Conservation (phyloP, 2,888 invertebrate species). For the Oeneis ivallda region DNA sequence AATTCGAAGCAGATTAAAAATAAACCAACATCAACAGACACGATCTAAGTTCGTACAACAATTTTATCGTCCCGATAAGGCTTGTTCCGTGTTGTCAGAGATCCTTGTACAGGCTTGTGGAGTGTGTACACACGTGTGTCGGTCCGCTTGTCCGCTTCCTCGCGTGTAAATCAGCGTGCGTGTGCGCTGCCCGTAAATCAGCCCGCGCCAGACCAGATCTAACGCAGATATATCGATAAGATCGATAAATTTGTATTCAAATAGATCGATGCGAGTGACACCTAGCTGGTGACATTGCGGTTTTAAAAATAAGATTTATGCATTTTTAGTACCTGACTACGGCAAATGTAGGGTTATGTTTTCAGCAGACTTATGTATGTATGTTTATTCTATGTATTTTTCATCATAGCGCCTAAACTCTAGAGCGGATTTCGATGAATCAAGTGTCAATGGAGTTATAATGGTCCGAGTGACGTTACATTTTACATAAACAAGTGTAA, state of each 20-base stretch:
- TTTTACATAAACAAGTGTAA: too few species aligned
- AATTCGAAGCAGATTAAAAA: slow-evolving; percentile 16
- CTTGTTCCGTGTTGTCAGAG: slow-evolving; percentile 6
- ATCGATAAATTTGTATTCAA: slow-evolving; percentile 33
- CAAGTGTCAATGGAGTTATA: too few species aligned
- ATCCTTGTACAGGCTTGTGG: not conserved
- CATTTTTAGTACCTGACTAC: not conserved
- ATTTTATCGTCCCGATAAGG: slow-evolving; percentile 18
- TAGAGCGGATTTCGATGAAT: too few species aligned
- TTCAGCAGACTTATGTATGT: too few species aligned
- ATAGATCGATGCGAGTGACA: slow-evolving; percentile 20
- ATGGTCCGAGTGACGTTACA: too few species aligned
- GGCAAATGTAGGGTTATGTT: too few species aligned
- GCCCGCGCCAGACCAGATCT: slow-evolving; percentile 25
- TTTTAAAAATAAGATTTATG: too few species aligned
- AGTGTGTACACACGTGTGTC: slow-evolving; percentile 23
- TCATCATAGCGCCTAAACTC: too few species aligned
- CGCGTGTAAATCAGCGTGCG: slow-evolving; percentile 33
- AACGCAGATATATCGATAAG: slow-evolving; percentile 23
- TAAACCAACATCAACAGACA: slow-evolving; percentile 1
- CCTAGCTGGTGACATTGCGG: too few species aligned
- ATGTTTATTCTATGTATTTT: too few species aligned
- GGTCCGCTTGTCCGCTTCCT: slow-evolving; percentile 18
- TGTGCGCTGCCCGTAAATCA: slow-evolving; percentile 30
- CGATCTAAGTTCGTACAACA: slow-evolving; percentile 16